phyloP scores from a whole-genome alignment of 2,113 vertebrate species.

The Ginglymostoma cirratum region DNA sequence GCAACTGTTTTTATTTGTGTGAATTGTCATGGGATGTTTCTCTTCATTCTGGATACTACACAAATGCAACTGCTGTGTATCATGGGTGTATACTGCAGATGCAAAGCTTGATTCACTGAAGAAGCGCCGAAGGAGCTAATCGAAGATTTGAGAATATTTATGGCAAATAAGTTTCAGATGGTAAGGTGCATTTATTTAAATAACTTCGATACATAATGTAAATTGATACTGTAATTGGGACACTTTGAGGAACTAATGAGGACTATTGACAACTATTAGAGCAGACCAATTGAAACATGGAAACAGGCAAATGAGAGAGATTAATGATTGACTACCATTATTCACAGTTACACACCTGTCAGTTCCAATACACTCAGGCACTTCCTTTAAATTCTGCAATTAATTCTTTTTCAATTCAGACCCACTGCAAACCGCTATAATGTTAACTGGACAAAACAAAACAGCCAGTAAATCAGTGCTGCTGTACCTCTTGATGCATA shows the following conservation, averaged over 20 bases:
- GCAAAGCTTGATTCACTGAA: background rate
- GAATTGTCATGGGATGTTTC: background rate
- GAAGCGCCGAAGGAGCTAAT: background rate
- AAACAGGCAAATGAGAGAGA: background rate
- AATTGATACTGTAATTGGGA: constrained; percentile 6
- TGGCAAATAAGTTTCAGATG: constrained; percentile 22
- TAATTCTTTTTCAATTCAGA: background rate
- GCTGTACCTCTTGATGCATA: background rate
- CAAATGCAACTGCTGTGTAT: background rate
- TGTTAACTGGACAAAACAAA: background rate
- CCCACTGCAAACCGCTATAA: background rate
- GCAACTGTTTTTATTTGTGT: background rate
- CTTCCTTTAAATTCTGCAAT: constrained; percentile 18
- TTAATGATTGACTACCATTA: constrained; percentile 28
- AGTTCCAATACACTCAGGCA: constrained; percentile 27
- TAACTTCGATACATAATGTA: background rate
- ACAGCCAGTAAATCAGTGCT: background rate
- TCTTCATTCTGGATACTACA: background rate
- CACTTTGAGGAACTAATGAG: constrained; percentile 2
- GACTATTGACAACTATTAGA: constrained; percentile 28
- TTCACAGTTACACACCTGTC: constrained; percentile 27
- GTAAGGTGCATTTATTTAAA: background rate
- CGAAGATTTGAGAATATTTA: background rate
- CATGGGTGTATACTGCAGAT: background rate
- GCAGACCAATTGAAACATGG: background rate